Percentiles rank a stretch among this genome's conserved stretches.
phyloP scores from a whole-genome alignment of 2,113 vertebrate genomes.

The Hucho hucho region DNA sequence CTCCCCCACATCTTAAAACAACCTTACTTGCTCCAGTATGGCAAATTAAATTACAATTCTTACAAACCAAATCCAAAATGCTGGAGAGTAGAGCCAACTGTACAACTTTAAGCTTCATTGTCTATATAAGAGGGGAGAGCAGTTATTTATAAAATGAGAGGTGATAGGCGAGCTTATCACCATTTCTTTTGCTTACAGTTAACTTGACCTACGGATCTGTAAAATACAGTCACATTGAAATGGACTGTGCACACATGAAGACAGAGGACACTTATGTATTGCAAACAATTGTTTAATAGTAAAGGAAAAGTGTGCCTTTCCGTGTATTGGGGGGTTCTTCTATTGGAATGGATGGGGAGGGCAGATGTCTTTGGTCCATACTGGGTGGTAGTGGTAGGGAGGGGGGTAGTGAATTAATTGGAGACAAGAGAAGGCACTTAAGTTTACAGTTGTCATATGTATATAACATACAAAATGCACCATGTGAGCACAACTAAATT shows the following conservation, averaged over 20 bases:
- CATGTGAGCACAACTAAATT: slow-evolving; percentile 59
- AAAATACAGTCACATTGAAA: too few species aligned
- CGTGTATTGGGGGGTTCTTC: slow-evolving; percentile 52
- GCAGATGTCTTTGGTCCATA: slow-evolving; percentile 77
- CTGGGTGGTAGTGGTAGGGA: slow-evolving; percentile 38
- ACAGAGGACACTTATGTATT: slow-evolving; percentile 46
- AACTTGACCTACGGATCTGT: too few species aligned
- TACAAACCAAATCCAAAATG: too few species aligned
- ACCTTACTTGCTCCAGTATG: too few species aligned
- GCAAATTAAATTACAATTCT: too few species aligned
- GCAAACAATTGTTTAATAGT: slow-evolving; percentile 74
- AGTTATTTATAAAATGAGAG: too few species aligned
- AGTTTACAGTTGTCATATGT: slow-evolving; percentile 74
- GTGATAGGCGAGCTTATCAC: too few species aligned
- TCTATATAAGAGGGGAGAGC: too few species aligned
- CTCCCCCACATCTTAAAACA: too few species aligned
- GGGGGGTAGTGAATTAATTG: slow-evolving; percentile 35
- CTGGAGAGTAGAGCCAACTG: too few species aligned
- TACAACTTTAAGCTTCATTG: too few species aligned
- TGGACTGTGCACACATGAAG: background rate
- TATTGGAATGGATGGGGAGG: slow-evolving; percentile 37
- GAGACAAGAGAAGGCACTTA: slow-evolving; percentile 79
- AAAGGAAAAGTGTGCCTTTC: slow-evolving; percentile 78
- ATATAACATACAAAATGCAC: slow-evolving; percentile 70
- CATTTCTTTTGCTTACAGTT: too few species aligned